Percentiles rank a stretch among this genome's conserved stretches.
Conservation (phyloP, 2,113 vertebrate genomes). For the Colius striatus region DNA sequence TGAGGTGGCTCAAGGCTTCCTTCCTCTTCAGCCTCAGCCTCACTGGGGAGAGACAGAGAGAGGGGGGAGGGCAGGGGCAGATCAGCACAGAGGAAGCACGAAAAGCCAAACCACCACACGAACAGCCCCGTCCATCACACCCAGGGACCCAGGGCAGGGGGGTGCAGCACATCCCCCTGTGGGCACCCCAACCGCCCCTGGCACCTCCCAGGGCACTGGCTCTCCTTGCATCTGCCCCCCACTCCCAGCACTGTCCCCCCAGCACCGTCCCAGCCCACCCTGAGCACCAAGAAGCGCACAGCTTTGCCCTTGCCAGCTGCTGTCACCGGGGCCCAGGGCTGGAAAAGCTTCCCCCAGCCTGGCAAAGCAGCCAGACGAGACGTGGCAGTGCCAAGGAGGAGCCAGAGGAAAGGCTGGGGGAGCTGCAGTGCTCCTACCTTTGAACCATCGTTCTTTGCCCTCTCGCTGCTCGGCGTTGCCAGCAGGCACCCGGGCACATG, state of each 20-base stretch:
- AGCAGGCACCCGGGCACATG: not conserved
- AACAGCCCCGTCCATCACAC: accelerated
- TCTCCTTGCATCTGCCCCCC: not conserved
- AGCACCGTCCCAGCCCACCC: not conserved
- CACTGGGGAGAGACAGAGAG: accelerated
- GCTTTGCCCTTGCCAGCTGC: not conserved
- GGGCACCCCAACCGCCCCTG: not conserved
- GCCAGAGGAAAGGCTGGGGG: not conserved
- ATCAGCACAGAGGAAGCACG: conserved; percentile 8
- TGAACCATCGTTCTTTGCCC: conserved; percentile 8
- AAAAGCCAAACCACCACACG: not conserved
- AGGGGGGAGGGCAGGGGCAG: not conserved
- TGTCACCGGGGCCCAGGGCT: not conserved
- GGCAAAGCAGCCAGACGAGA: accelerated
- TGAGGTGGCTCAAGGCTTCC: not conserved
- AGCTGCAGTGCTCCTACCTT: not conserved
- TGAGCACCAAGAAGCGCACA: not conserved
- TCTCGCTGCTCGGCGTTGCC: accelerated
- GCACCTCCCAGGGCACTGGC: not conserved
- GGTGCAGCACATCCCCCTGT: accelerated
- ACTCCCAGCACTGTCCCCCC: not conserved
- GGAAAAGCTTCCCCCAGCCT: not conserved
- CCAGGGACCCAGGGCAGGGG: accelerated
- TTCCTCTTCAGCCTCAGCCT: not conserved
- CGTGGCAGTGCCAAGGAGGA: not conserved